These are phyloP conservation scores for Melanotaenia maccullochi DNA, from an alignment of 2,797 vertebrate species.

Conservation along the genomic window DNA sequence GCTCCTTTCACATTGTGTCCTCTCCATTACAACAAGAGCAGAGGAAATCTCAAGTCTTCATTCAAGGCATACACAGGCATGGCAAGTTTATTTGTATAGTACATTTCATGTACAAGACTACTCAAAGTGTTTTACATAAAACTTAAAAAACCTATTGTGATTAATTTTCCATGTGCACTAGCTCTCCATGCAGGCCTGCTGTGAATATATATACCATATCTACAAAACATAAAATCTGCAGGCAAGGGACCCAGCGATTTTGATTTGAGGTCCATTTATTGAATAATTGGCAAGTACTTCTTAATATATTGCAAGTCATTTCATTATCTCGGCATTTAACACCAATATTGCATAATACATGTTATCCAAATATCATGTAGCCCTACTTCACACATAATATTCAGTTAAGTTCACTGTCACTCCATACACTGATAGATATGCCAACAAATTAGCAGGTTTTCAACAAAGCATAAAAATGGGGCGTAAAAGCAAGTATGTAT, in stretches of 20 bases:
- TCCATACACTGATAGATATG: background rate
- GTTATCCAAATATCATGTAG: background rate
- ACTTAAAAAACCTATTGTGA: background rate
- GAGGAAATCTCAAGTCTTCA: slow-evolving; percentile 24
- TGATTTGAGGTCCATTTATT: background rate
- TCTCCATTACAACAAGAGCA: slow-evolving; percentile 9
- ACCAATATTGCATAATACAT: background rate
- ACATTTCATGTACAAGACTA: too few species aligned
- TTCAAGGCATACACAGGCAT: background rate
- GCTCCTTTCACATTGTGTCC: slow-evolving; percentile 28
- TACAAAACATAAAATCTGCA: background rate
- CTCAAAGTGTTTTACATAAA: too few species aligned
- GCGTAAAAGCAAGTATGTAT: background rate
- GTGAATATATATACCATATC: background rate
- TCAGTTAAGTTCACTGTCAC: too few species aligned
- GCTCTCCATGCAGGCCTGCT: slow-evolving; percentile 3
- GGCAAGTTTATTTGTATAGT: too few species aligned
- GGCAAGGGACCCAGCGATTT: background rate
- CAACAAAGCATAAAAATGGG: background rate
- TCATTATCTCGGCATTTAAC: background rate
- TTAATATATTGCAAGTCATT: background rate
- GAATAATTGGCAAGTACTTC: too few species aligned
- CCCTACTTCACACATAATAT: background rate
- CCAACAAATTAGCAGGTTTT: background rate
- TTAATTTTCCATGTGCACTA: background rate